phyloP scores from a whole-genome alignment of 1,140 invertebrate species.

The Drosophila kepulauana region DNA sequence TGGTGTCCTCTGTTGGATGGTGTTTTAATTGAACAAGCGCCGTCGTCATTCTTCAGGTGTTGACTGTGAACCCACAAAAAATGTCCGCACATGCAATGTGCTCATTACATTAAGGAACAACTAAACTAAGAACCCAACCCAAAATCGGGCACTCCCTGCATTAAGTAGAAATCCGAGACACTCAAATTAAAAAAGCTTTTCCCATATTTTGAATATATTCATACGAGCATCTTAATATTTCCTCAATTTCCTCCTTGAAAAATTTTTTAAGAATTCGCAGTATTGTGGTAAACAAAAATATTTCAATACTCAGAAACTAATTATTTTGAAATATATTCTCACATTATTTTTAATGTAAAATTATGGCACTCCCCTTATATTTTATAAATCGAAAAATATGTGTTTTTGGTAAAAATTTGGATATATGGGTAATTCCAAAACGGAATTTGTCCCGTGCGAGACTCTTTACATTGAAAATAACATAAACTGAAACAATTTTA shows the following conservation, averaged over 20 bases:
- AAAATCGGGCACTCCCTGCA: background rate
- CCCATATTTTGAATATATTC: constrained; percentile 60
- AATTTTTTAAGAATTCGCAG: too few species aligned
- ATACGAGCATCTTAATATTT: constrained; percentile 57
- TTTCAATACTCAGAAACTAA: too few species aligned
- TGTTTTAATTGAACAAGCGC: constrained; percentile 71
- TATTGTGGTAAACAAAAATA: too few species aligned
- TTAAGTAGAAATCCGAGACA: constrained; percentile 22
- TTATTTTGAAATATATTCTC: too few species aligned
- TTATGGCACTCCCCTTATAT: too few species aligned
- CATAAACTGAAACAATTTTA: too few species aligned
- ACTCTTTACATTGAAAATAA: too few species aligned
- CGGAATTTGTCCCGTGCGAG: too few species aligned
- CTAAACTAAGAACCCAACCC: constrained; percentile 25
- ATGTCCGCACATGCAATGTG: constrained; percentile 67
- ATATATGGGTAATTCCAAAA: too few species aligned
- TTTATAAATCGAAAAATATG: too few species aligned
- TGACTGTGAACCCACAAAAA: constrained; percentile 67
- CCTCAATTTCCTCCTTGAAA: background rate
- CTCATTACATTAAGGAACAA: constrained; percentile 73
- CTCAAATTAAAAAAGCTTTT: constrained; percentile 75
- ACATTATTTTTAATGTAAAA: too few species aligned
- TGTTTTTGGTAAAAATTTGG: too few species aligned
- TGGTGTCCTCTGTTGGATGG: constrained; percentile 35
- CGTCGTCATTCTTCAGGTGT: constrained; percentile 58